These are phyloP conservation scores for Drosophila willistoni DNA, from an alignment of 1,140 invertebrate species.

Conservation along the genomic window DNA sequence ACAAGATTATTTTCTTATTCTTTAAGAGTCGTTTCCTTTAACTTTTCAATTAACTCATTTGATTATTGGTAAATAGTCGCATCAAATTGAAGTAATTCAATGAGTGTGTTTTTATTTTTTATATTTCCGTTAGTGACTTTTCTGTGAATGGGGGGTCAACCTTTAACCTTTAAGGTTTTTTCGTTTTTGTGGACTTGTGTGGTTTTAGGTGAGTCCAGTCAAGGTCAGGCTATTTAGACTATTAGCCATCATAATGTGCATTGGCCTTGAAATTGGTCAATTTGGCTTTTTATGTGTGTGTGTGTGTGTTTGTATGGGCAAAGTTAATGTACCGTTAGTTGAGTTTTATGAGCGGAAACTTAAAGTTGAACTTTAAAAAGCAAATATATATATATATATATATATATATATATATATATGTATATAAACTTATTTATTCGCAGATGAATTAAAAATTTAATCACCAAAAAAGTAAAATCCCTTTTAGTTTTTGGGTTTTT, in stretches of 20 bases:
- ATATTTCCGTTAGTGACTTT: neutral
- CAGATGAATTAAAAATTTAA: neutral
- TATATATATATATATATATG: too few relatives aligned
- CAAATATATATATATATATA: too few relatives aligned
- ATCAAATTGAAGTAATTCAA: too few relatives aligned
- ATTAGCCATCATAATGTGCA: neutral
- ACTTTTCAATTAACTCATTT: too few relatives aligned
- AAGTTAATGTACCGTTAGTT: conserved; percentile 11
- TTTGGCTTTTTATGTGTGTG: neutral
- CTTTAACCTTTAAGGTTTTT: conserved; percentile 1
- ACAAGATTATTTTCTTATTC: too few relatives aligned
- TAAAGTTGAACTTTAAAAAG: neutral
- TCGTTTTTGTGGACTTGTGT: neutral
- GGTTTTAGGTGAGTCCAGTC: neutral
- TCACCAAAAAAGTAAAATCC: neutral
- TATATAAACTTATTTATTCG: too few relatives aligned
- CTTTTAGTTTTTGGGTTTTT: neutral
- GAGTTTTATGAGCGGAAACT: neutral
- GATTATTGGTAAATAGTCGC: too few relatives aligned
- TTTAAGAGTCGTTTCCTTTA: too few relatives aligned
- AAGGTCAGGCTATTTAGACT: neutral
- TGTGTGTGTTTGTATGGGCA: neutral
- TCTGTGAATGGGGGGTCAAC: neutral
- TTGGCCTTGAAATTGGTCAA: neutral
- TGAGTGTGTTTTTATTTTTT: neutral